A percentile compares a stretch with the other conserved stretches of the same genome.
phyloP scores from a whole-genome alignment of 2,113 vertebrate species.

The Dicerorhinus sumatrensis region DNA sequence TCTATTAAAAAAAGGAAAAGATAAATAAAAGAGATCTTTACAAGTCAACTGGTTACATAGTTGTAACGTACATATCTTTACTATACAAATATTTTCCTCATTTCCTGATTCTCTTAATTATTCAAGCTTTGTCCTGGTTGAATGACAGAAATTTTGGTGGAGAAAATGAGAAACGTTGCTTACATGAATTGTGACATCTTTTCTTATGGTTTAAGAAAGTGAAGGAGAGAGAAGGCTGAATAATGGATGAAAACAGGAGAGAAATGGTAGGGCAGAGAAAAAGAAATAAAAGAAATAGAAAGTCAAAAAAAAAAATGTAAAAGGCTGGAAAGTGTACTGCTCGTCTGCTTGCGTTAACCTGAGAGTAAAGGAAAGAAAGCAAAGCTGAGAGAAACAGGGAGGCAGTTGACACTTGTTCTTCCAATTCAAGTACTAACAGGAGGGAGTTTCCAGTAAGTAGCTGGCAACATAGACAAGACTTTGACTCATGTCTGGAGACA shows the following conservation, averaged over 20 bases:
- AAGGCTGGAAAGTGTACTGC: not conserved
- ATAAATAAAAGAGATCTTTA: not conserved
- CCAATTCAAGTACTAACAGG: no score
- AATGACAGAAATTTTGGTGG: not conserved
- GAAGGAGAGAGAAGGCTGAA: not conserved
- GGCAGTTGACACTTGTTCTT: not conserved
- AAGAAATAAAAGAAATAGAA: not conserved
- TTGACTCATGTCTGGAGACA: slow-evolving; percentile 43
- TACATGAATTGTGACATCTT: not conserved
- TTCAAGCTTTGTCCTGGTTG: not conserved
- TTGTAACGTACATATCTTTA: not conserved
- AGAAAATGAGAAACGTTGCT: not conserved
- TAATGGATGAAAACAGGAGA: not conserved
- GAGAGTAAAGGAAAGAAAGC: not conserved
- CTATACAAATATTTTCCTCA: not conserved
- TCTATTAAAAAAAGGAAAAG: not conserved
- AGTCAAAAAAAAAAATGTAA: not conserved
- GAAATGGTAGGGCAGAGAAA: not conserved
- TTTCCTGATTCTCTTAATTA: not conserved
- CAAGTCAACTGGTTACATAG: not conserved
- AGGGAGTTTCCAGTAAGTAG: not conserved
- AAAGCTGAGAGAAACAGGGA: not conserved
- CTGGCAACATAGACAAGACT: not conserved
- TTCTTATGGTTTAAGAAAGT: not conserved
- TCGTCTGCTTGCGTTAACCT: not conserved